Evolutionary conservation across 1,140 invertebrate species (phyloP).

Genomic region (Drosophila bocki): DNA sequence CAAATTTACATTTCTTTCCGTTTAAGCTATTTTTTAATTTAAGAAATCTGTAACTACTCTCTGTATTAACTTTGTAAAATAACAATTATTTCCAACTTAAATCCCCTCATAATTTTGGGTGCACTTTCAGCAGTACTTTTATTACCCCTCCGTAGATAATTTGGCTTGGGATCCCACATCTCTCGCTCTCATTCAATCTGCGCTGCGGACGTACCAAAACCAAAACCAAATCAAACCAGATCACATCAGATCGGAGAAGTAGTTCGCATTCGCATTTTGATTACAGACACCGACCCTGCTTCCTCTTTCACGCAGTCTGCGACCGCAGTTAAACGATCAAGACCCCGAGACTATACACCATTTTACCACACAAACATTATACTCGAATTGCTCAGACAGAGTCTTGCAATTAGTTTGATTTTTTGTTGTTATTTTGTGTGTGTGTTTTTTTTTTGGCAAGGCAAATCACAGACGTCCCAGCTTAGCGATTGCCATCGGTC

Average conservation of each 20-base stretch:
- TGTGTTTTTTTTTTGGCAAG: slow-evolving; percentile 16
- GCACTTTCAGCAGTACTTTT: background rate
- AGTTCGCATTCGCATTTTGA: slow-evolving; percentile 45
- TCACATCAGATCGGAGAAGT: slow-evolving; percentile 42
- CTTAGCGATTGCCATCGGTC: slow-evolving; percentile 23
- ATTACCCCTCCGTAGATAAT: slow-evolving; percentile 1
- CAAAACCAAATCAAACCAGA: slow-evolving; percentile 45
- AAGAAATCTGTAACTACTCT: no score
- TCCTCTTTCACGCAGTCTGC: slow-evolving; percentile 29
- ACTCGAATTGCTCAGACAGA: slow-evolving; percentile 25
- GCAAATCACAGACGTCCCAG: slow-evolving; percentile 27
- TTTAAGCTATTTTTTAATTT: no score
- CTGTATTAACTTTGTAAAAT: background rate
- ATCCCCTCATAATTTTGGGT: background rate
- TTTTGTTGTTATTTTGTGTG: slow-evolving; percentile 1
- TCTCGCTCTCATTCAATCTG: background rate
- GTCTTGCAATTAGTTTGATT: slow-evolving; percentile 33
- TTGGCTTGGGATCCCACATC: slow-evolving; percentile 1
- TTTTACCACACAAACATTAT: slow-evolving; percentile 3
- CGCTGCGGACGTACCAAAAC: slow-evolving; percentile 1
- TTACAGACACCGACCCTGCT: slow-evolving; percentile 23
- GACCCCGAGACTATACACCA: slow-evolving; percentile 2
- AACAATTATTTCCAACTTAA: background rate
- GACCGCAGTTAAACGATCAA: slow-evolving; percentile 32
- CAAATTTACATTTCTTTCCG: no score